A percentile compares a stretch with the other conserved stretches of the same genome.
These are phyloP conservation scores for Drosophila dives DNA, from an alignment of 2,888 invertebrate species.

Conservation along the genomic window DNA sequence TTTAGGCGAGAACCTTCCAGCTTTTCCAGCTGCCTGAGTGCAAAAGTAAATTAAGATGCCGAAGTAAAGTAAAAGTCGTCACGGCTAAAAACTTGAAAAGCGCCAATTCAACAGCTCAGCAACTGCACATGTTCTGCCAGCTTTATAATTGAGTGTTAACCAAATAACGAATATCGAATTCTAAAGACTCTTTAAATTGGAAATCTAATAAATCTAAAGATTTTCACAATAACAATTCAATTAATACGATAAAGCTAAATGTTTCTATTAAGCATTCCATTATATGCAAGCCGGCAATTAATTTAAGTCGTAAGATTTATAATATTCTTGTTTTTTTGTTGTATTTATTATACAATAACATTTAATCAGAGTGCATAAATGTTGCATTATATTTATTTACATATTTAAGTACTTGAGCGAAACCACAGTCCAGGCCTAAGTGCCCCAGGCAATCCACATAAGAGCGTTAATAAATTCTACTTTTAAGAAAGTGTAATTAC, in stretches of 20 bases:
- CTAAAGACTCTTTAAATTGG: slow-evolving; percentile 31
- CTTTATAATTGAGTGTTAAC: slow-evolving; percentile 65
- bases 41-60: slow-evolving; percentile 79
- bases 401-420: background rate
- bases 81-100: slow-evolving; percentile 61
- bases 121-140: slow-evolving; percentile 38
- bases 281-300: background rate
- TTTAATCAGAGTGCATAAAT: background rate
- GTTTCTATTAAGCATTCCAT: background rate
- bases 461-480: slow-evolving; percentile 9
- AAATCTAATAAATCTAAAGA: background rate
- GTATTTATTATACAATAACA: background rate
- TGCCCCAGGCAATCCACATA: background rate
- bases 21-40: slow-evolving; percentile 71
- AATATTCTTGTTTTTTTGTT: background rate
- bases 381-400: background rate
- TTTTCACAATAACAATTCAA: background rate
- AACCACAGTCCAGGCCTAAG: background rate
- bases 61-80: slow-evolving; percentile 67
- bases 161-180: slow-evolving; percentile 13
- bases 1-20: slow-evolving; percentile 64
- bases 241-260: background rate
- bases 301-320: background rate
- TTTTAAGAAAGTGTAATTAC: slow-evolving; percentile 52
- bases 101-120: slow-evolving; percentile 41